Conservation (phyloP, 2,113 vertebrate genomes). For the Panthera leo region DNA sequence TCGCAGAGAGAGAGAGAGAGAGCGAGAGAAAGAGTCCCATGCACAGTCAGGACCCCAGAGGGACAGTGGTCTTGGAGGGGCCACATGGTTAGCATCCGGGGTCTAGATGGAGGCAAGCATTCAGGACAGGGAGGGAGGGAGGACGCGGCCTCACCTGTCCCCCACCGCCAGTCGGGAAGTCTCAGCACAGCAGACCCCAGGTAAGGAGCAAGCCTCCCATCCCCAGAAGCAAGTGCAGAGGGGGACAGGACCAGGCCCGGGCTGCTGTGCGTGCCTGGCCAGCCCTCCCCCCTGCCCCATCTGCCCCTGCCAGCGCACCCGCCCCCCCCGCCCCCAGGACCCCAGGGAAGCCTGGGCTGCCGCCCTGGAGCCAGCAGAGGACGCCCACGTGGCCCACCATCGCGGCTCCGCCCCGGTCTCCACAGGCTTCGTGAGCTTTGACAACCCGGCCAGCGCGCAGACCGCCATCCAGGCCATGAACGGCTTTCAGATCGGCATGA, state of each 20-base stretch:
- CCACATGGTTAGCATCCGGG: not conserved
- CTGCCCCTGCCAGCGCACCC: not conserved
- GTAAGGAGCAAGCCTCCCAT: not conserved
- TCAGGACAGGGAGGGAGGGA: not conserved
- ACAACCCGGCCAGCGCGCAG: conserved; percentile 99
- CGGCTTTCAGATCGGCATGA: conserved; percentile 99
- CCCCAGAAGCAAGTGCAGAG: not conserved
- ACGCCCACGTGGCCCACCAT: not conserved
- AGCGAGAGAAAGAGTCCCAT: not conserved
- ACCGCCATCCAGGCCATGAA: conserved; percentile 99
- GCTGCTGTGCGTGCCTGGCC: not conserved
- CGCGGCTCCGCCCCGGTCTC: not conserved
- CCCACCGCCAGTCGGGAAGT: not conserved
- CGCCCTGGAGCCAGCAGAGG: not conserved
- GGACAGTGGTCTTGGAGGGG: not conserved
- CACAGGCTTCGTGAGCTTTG: conserved; percentile 99
- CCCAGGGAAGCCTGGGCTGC: not conserved
- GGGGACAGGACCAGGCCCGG: not conserved
- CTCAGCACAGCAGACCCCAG: not conserved
- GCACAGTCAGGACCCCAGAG: not conserved
- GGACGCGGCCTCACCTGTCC: not conserved
- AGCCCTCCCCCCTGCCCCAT: not conserved
- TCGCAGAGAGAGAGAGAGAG: not conserved
- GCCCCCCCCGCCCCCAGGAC: not conserved
- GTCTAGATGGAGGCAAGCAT: not conserved